Conservation (phyloP, 2,113 vertebrate genomes). For the Glareola pratincola region DNA sequence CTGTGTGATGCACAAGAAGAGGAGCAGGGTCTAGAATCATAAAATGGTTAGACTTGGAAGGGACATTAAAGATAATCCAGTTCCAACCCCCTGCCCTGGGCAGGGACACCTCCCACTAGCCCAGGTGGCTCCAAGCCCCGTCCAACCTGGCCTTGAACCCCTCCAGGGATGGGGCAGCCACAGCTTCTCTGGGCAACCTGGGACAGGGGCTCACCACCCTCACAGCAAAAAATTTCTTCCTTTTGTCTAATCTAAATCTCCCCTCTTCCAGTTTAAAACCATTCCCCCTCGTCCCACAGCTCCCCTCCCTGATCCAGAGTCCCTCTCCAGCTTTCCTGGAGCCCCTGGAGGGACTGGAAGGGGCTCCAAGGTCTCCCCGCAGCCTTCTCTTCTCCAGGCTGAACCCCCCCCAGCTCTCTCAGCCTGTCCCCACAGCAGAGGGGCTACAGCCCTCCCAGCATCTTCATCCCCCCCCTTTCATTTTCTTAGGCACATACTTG, state of each 20-base stretch:
- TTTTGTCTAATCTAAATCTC: neutral
- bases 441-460: neutral
- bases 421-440: neutral
- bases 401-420: too few relatives aligned
- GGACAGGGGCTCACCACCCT: neutral
- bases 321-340: neutral
- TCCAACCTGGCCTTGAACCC: neutral
- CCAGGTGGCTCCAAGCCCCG: neutral
- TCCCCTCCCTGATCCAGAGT: neutral
- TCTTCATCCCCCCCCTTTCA: too few relatives aligned
- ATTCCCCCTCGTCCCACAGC: too few relatives aligned
- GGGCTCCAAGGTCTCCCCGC: too few relatives aligned
- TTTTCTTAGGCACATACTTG: fast-evolving
- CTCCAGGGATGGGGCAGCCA: neutral
- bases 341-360: neutral
- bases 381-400: too few relatives aligned
- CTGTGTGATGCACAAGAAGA: fast-evolving
- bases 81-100: neutral
- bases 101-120: neutral
- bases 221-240: too few relatives aligned
- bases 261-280: neutral
- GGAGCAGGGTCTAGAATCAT: neutral
- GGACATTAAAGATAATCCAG: neutral
- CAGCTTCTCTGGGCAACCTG: neutral
- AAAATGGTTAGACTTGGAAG: neutral